Evolutionary conservation across 2,888 invertebrate species (phyloP), one percentile per base, ranked within the genome.

Genomic region (Ferdinandea cuprea): DNA sequence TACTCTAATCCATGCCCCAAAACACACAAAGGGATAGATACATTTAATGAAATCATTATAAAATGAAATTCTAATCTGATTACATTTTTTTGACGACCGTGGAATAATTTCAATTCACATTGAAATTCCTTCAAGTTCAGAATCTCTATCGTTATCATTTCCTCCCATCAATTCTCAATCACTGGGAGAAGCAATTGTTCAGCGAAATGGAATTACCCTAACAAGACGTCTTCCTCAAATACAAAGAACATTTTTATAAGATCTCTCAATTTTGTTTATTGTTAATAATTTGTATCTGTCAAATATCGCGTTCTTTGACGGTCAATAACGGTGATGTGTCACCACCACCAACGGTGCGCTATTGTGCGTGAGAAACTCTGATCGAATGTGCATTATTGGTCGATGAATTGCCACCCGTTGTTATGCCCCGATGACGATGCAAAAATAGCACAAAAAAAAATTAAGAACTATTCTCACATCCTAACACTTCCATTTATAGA

Each of bases 291-390:
- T 81, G 66, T 81, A 77, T 66, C 77, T 81, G 81, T 81, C 81
- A 72, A 71, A 81, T 48, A 15, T 17, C 28, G 13, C 15, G 19
- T n/a, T 17, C 54, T 73, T 48, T 54, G 71, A 72, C 37, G 76
- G 76, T 37, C 37, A 44, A 63, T 61, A 42, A n/a, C n/a, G 42
- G 42, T 32, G 65, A 56, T 83, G 78, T 83, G 83, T 83, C 83
- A 83, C 83, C 78, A 63, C 83, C 78, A 83, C 71, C 68, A 78
- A 35, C 58, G 61, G 78, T 78, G 69, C n/a, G n/a, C 69, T 58
- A 80, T 80, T 68, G 58, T 76, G 48, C 61, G 76, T 76, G 76
- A 76, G 76, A 74, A 74, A 72, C 32, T 5, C 35, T 15, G 15
- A 50, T 61, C 40, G 50, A 58, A 69, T 54, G 73, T 58, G 44